A percentile compares a stretch with the other conserved stretches of the same genome.
Evolutionary conservation across 2,113 vertebrate genomes (phyloP).

Genomic region (Rhynchopsitta pachyrhyncha): DNA sequence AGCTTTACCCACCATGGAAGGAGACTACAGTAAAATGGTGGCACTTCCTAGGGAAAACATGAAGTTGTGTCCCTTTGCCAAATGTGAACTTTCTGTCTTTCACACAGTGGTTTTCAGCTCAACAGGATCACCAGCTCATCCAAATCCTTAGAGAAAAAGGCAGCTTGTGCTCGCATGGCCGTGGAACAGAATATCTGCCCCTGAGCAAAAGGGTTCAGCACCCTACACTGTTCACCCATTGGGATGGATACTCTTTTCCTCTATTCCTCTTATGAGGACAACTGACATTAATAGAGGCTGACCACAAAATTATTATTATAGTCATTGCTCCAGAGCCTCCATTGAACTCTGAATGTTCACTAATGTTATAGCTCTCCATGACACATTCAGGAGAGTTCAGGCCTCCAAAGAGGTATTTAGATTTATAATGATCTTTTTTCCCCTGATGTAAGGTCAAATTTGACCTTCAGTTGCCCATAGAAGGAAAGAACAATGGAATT

Average conservation of each 20-base stretch:
- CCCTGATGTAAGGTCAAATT: constrained; percentile 9
- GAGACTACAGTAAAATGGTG: fast-evolving
- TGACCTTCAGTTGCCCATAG: background rate
- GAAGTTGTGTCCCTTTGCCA: background rate
- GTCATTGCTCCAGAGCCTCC: background rate
- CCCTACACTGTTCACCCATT: background rate
- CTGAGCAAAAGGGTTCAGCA: background rate
- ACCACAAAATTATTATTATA: background rate
- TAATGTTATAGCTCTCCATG: background rate
- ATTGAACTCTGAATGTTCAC: background rate
- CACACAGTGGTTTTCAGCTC: background rate
- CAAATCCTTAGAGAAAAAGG: background rate
- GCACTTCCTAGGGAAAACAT: background rate
- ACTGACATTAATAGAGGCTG: background rate
- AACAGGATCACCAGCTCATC: background rate
- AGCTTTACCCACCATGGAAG: background rate
- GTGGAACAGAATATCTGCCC: background rate
- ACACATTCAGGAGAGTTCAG: background rate
- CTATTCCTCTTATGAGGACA: background rate
- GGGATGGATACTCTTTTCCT: background rate
- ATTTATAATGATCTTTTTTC: background rate
- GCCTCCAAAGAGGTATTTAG: constrained; percentile 9
- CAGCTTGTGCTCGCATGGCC: fast-evolving
- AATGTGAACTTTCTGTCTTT: background rate
- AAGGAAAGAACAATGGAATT: background rate